Percentiles rank a stretch among this genome's conserved stretches.
These are phyloP conservation scores for Oxyteleia sp. DNA, from an alignment of 2,888 invertebrate species.

Conservation along the genomic window DNA sequence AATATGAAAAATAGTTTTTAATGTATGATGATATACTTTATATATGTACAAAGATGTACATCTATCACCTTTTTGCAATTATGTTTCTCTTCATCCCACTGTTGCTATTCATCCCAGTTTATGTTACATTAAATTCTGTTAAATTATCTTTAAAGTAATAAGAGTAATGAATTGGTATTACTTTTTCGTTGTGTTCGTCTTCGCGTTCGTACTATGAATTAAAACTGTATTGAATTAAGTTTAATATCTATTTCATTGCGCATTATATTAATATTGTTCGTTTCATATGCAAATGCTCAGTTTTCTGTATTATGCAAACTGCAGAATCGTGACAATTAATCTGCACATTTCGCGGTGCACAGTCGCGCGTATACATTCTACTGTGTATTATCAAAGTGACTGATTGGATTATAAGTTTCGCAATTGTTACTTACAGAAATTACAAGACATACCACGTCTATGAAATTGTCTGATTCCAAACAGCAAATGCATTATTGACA, in stretches of 20 bases:
- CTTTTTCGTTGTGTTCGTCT: background rate
- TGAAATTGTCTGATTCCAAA: slow-evolving; percentile 31
- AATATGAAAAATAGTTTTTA: too few relatives aligned
- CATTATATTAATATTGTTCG: slow-evolving; percentile 30
- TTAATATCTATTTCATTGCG: slow-evolving; percentile 34
- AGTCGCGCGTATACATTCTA: slow-evolving; percentile 24
- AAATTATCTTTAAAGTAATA: too few relatives aligned
- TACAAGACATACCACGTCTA: slow-evolving; percentile 33
- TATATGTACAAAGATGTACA: too few relatives aligned
- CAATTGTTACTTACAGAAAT: slow-evolving; percentile 59
- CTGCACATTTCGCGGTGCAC: slow-evolving; percentile 29
- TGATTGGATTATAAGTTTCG: slow-evolving; percentile 60
- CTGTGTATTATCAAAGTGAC: slow-evolving; percentile 42
- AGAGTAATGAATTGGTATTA: background rate
- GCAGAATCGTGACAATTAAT: slow-evolving; percentile 51
- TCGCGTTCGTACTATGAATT: background rate
- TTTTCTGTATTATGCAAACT: slow-evolving; percentile 43
- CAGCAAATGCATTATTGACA: slow-evolving; percentile 25
- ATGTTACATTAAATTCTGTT: too few relatives aligned
- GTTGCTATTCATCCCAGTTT: too few relatives aligned
- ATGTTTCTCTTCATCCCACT: too few relatives aligned
- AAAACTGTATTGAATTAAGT: slow-evolving; percentile 28
- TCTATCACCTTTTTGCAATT: too few relatives aligned
- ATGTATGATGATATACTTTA: too few relatives aligned
- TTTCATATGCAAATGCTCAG: slow-evolving; percentile 35